Base-by-base conservation (phyloP, 2,888 invertebrate genomes). In the Scotopteryx bipunctaria region DNA sequence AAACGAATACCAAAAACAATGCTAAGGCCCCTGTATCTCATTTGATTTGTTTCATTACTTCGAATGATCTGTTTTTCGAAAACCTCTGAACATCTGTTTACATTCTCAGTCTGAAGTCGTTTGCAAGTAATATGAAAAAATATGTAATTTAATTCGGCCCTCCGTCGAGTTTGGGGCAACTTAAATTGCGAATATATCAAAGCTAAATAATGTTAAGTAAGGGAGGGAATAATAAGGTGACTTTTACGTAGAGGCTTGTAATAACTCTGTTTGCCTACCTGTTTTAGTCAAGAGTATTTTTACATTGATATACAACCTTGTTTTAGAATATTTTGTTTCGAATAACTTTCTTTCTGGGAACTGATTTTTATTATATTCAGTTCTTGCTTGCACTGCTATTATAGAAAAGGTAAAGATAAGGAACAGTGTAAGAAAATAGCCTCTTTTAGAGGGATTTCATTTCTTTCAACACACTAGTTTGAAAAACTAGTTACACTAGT, bases 141-240 rank as follows among this genome's bases (percentile, higher is more conserved):
- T 69, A 76, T 78, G 81, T 83, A 85, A 85, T 83, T 86, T 85
- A 81, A 86, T 86, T 83, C 77, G 58, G 71, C 66, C 76, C 69
- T 64, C 74, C 72, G 80, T 71, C 76, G 85, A 87, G 80, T 49
- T 87, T 81, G 76, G 81, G 80, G 78, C 83, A 87, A 87, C 81
- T 87, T 87, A 86, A 86, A 87, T 87, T 87, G 84, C 81, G 79
- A 86, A 85, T 86, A 83, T 86, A 86, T 86, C 87, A 84, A 86
- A 87, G 85, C 83, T 82, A 83, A 86, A 86, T 86, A 86, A 85
- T 81, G 83, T 83, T 74, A 84, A 85, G 83, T 83, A 79, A 80
- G 43, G 47, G 53, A 53, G 47, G 33, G 47, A 81, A 82, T 81
- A 85, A 85, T 83, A 83, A 80, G 75, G 70, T 75, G 81, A 84